Percentiles rank a stretch among this genome's conserved stretches.
These are phyloP conservation scores for Ochropleura plecta DNA, from an alignment of 2,888 invertebrate genomes.

Conservation along the genomic window DNA sequence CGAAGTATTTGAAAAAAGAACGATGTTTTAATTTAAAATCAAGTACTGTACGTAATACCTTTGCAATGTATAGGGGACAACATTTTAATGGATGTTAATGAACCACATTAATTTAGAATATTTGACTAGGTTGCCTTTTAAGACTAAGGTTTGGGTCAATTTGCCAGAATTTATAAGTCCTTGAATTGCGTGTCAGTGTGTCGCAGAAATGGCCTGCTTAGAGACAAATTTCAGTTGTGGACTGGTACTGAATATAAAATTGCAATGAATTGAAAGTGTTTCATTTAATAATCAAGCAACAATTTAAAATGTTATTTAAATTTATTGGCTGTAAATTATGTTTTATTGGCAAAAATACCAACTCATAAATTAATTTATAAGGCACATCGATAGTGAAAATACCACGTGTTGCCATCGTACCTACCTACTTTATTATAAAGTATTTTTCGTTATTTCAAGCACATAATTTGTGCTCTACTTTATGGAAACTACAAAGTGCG, in stretches of 20 bases:
- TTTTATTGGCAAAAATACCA: not conserved
- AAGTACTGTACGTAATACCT: not conserved
- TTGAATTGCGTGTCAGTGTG: not conserved
- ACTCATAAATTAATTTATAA: slow-evolving; percentile 14
- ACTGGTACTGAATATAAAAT: not conserved
- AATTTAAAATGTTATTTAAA: not conserved
- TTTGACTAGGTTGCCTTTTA: not conserved
- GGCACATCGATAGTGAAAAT: not conserved
- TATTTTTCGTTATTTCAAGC: too few species aligned
- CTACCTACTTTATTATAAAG: too few species aligned
- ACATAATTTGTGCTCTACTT: too few species aligned
- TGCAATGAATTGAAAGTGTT: not conserved
- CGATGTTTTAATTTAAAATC: not conserved
- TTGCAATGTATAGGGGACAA: not conserved
- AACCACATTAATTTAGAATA: not conserved
- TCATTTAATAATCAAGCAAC: not conserved
- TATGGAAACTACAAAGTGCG: too few species aligned
- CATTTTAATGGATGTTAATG: not conserved
- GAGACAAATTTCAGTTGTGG: not conserved
- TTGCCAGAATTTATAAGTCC: not conserved
- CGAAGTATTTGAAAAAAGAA: not conserved
- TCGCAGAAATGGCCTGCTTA: not conserved
- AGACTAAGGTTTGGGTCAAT: not conserved
- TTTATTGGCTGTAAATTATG: slow-evolving; percentile 8
- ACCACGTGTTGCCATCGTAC: not conserved